Evolutionary conservation across 1,140 invertebrate genomes (phyloP).

Genomic region (Megalonaias nervosa): DNA sequence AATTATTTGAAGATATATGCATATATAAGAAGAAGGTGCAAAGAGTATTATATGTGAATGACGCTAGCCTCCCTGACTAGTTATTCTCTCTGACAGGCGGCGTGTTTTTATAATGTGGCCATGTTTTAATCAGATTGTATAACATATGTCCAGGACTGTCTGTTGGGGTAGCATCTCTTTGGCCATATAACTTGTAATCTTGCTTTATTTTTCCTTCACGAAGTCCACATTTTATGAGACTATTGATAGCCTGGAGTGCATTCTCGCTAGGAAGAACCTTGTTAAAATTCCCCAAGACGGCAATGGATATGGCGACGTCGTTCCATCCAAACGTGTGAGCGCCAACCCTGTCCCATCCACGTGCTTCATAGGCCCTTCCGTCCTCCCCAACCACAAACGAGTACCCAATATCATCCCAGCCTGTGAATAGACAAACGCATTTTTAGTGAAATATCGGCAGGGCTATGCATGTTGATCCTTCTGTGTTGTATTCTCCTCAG

Average conservation of each 20-base stretch:
- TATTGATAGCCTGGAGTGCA: constrained; percentile 30
- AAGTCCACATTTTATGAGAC: constrained; percentile 31
- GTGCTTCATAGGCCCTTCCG: constrained; percentile 54
- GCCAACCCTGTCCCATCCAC: constrained; percentile 50
- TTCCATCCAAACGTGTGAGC: constrained; percentile 76
- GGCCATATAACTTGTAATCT: constrained; percentile 30
- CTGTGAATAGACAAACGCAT: neutral
- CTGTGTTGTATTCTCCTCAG: too few species aligned
- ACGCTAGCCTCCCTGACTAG: too few species aligned
- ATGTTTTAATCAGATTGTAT: constrained; percentile 72
- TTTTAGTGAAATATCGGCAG: too few species aligned
- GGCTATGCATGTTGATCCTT: too few species aligned
- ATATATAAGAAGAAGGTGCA: too few species aligned
- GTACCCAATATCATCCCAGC: constrained; percentile 53
- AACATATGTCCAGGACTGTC: constrained; percentile 55
- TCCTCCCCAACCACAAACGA: constrained; percentile 58
- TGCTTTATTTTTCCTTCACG: constrained; percentile 8
- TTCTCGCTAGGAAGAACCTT: constrained; percentile 20
- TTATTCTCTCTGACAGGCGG: neutral
- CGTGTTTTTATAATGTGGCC: constrained; percentile 68
- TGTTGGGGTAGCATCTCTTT: constrained; percentile 24
- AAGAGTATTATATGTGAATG: too few species aligned
- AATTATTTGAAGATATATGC: too few species aligned
- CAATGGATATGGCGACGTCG: constrained; percentile 72
- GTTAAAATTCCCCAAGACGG: constrained; percentile 76